Base-by-base conservation (phyloP, 2,888 invertebrate species). In the Philaethria dido region DNA sequence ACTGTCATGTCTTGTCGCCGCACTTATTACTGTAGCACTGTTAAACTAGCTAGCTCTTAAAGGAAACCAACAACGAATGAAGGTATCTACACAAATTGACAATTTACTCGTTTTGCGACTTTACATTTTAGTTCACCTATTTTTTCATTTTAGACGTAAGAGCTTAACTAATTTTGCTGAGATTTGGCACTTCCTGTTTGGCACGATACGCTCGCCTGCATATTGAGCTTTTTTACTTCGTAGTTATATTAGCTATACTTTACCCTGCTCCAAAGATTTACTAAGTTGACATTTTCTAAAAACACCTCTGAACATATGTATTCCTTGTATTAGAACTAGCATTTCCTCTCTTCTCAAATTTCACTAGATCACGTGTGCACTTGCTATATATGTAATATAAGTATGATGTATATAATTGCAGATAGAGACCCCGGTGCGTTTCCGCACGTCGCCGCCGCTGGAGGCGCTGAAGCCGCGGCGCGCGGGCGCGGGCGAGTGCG, bases 371-470 rank as follows among this genome's bases (percentile, higher is more conserved):
- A 33, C 29, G 11, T 11, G 4, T 5, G 2, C 1, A 33, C 11
- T 33, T n/a, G 33, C 2, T 52, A 33, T 16, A 18, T 52, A 44
- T 16, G 16, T n/a, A n/a, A n/a, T n/a, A n/a, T n/a, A 33, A 33
- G 11, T 1, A 9, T 13, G 18, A 20, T 18, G 9, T 1, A 39
- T 3, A 20, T 14, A 39, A 66, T 83, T 88, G 18, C 94, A 95
- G 93, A 94, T 96, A 80, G 95, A 91, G 82, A 91, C 96, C 48
- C 98, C 98, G 73, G 97, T 98, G 78, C 95, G 97, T 89, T 98
- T 98, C 93, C 95, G 98, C 83, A 97, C 98, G 79, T 97, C 97
- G 78, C 98, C 98, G 76, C 98, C 98, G 73, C 93, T 96, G 85
- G 97, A 97, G 92, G 97, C 97, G 84, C 95, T 97, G 86, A 97